These are phyloP conservation scores for Neria commutata DNA, from an alignment of 2,888 invertebrate species.

Conservation along the genomic window DNA sequence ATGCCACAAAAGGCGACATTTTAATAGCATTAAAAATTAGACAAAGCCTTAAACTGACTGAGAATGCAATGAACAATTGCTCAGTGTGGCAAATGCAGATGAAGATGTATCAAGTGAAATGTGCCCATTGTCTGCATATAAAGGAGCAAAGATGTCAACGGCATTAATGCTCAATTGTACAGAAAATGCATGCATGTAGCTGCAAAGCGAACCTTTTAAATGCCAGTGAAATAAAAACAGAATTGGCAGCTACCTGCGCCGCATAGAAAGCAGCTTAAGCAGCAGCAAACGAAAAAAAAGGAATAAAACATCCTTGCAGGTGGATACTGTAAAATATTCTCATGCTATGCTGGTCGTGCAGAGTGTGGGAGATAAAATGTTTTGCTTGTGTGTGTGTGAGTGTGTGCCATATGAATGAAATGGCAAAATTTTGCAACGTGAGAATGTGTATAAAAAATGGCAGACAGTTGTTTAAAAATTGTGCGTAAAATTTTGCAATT, in stretches of 20 bases:
- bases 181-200: slow-evolving; percentile 29
- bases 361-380: not conserved
- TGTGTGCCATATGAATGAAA: not conserved
- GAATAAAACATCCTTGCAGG: slow-evolving; percentile 31
- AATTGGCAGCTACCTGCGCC: slow-evolving; percentile 36
- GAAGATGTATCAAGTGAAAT: not conserved
- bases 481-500: too few species aligned
- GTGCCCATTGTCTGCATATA: not conserved
- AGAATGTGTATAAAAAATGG: not conserved
- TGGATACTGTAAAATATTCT: slow-evolving; percentile 44
- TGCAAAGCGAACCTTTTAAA: not conserved
- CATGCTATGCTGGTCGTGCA: slow-evolving; percentile 29
- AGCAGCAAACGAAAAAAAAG: not conserved
- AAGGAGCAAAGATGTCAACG: not conserved
- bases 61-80: too few species aligned
- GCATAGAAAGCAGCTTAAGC: slow-evolving; percentile 6
- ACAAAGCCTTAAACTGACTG: too few species aligned
- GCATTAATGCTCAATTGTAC: slow-evolving; percentile 44
- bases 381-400: slow-evolving; percentile 31
- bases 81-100: not conserved
- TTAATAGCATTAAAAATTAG: not conserved
- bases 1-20: too few species aligned
- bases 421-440: not conserved
- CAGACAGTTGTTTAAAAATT: too few species aligned
- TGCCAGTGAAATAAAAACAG: too few species aligned